phyloP scores from a whole-genome alignment of 2,113 vertebrate genomes.

The Struthidea cinerea region DNA sequence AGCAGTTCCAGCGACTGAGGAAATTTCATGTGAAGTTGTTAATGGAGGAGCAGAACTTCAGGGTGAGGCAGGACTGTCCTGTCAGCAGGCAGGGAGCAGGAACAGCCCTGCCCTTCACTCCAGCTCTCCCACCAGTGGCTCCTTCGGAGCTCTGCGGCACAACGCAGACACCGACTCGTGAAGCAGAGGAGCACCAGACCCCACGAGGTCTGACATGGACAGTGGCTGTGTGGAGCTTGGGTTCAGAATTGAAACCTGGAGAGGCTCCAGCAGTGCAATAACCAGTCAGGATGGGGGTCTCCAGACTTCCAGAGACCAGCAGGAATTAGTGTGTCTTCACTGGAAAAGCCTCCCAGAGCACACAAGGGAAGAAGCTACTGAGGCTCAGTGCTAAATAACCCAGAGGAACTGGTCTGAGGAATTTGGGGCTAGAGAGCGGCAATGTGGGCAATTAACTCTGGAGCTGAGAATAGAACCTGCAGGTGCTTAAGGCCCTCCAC shows the following conservation, averaged over 20 bases:
- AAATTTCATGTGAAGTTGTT: background rate
- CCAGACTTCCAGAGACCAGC: background rate
- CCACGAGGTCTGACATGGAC: background rate
- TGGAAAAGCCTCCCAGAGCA: background rate
- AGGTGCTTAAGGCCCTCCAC: background rate
- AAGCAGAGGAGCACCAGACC: background rate
- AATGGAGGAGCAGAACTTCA: background rate
- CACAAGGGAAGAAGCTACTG: background rate
- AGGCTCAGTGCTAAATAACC: background rate
- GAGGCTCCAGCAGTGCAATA: background rate
- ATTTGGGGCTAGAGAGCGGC: background rate
- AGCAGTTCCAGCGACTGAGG: accelerated
- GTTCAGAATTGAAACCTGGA: background rate
- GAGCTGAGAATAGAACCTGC: background rate
- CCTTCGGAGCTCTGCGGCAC: background rate
- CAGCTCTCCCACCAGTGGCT: background rate
- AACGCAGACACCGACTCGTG: accelerated
- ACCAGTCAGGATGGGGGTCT: background rate
- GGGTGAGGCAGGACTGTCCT: background rate
- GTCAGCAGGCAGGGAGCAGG: background rate
- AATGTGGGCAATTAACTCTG: background rate
- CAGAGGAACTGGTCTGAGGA: background rate
- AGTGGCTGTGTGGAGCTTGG: background rate
- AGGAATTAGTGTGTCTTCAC: background rate
- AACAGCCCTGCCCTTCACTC: background rate